Evolutionary conservation across 1,140 invertebrate species (phyloP), one percentile per base, ranked within the genome.

Genomic region (Cherax quadricarinatus): DNA sequence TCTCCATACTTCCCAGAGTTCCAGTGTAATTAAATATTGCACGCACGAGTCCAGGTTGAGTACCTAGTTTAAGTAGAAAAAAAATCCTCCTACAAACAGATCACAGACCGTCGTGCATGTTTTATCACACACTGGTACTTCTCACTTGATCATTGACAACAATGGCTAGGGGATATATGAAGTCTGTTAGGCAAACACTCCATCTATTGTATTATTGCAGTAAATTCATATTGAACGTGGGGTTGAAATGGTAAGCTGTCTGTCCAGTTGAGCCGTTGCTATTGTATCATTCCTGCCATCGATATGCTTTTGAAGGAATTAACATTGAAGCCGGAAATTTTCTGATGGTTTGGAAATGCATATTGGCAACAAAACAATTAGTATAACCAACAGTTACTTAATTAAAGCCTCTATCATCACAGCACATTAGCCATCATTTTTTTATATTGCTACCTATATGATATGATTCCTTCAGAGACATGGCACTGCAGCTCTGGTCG

Each of bases 381-480:
- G 57, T 88, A 92, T 92, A 92, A 92, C 86, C 91, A 92, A 92
- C 91, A 92, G 91, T 92, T 92, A 92, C 86, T 92, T 92, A 92
- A 88, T 92, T 92, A 92, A 92, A 92, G 91, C 91, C 91, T 92
- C 91, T 92, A 92, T 88, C 91, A 92, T 92, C 91, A 92, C 91
- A 92, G 91, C 91, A 92, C 91, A 92, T 92, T 92, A 92, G 86
- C 91, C 91, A 92, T 92, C 91, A 92, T 92, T 92, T 92, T 88
- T 92, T 92, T 92, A 92, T 92, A 92, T 92, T 92, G 91, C 91
- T 92, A 92, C 91, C 91, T 92, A 92, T 92, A 92, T 92, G 91
- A 92, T 88, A 92, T 88, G 91, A 92, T 92, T 92, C 91, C 86
- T 92, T 92, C 86, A 92, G 86, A 92, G 91, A 92, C 91, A 92